Evolutionary conservation across 2,797 vertebrate species (phyloP).

Genomic region (Sardinella longiceps): DNA sequence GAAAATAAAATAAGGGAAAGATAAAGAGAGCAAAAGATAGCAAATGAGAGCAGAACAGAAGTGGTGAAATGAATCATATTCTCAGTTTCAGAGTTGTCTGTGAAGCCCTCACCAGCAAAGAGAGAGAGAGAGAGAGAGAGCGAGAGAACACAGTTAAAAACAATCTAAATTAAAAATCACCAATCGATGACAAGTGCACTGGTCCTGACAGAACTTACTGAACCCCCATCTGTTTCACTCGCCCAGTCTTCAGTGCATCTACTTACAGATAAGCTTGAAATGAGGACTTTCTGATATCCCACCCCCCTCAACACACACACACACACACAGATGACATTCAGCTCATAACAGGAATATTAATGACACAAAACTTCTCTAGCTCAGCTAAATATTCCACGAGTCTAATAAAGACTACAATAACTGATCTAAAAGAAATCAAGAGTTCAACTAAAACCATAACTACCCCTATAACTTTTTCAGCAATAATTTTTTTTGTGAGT

Average conservation of each 20-base stretch:
- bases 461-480: neutral
- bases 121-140: too few species aligned
- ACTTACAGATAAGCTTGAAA: neutral
- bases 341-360: neutral
- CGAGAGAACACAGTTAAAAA: neutral
- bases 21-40: slow-evolving; percentile 39
- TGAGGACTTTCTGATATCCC: neutral
- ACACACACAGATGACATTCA: neutral
- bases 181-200: neutral
- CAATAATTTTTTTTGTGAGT: neutral
- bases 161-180: neutral
- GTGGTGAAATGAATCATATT: neutral
- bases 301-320: too few species aligned
- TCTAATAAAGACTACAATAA: neutral
- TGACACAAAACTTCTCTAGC: neutral
- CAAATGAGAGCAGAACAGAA: neutral
- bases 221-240: neutral
- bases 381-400: neutral
- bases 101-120: too few species aligned
- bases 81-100: neutral
- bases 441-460: neutral
- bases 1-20: neutral
- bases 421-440: neutral
- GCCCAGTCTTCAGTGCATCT: neutral
- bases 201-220: neutral